Conservation (phyloP, 2,797 vertebrate genomes). For the Psittacula derbiana region DNA sequence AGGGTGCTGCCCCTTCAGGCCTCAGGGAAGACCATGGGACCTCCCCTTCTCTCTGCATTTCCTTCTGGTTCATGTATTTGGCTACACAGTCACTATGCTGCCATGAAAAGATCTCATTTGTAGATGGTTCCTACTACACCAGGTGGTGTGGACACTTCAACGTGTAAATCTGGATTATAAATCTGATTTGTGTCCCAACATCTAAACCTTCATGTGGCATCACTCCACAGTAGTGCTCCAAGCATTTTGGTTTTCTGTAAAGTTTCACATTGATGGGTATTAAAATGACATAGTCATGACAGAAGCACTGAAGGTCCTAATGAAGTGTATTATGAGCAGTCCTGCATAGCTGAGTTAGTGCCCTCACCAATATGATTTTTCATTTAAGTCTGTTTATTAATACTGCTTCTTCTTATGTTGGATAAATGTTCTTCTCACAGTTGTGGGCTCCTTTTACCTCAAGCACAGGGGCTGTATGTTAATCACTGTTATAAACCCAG, state of each 20-base stretch:
- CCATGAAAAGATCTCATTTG: not conserved
- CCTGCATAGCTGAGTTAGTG: not conserved
- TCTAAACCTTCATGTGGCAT: not conserved
- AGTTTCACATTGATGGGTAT: not conserved
- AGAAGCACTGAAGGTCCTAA: not conserved
- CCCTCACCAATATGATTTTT: not conserved
- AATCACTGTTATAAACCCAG: not conserved
- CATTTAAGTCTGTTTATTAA: not conserved
- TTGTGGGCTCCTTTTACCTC: not conserved
- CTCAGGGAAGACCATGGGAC: not conserved
- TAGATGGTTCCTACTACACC: not conserved
- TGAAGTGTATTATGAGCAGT: not conserved
- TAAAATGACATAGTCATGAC: not conserved
- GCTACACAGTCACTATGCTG: accelerated
- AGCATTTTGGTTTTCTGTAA: accelerated
- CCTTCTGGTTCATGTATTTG: not conserved
- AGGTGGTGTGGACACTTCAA: not conserved
- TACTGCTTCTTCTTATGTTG: not conserved
- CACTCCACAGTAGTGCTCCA: not conserved
- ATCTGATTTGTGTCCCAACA: not conserved
- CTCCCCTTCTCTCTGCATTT: not conserved
- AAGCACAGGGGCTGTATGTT: not conserved
- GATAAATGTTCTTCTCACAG: not conserved
- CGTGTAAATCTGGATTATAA: not conserved
- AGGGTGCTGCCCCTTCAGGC: not conserved